phyloP scores from a whole-genome alignment of 2,113 vertebrate species.

The Typhlomys cinereus region DNA sequence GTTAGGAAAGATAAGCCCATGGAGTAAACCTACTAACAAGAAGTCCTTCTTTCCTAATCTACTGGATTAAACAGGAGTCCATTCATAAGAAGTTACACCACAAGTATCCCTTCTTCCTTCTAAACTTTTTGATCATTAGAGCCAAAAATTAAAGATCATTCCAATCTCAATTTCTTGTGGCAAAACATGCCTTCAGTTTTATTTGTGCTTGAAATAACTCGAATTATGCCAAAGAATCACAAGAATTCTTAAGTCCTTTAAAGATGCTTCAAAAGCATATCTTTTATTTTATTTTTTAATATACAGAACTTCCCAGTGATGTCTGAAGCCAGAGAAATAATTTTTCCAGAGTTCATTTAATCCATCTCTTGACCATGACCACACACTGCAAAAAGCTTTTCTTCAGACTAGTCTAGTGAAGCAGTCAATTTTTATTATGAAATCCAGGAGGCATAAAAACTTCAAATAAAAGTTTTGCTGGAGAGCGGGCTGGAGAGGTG shows the following conservation, averaged over 20 bases:
- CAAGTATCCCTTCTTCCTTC: neutral
- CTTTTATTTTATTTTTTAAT: neutral
- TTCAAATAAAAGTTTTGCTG: constrained; percentile 30
- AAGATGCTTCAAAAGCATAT: neutral
- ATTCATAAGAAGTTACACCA: neutral
- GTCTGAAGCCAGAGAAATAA: constrained; percentile 19
- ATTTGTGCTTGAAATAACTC: constrained; percentile 24
- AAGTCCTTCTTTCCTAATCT: neutral
- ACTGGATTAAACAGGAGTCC: neutral
- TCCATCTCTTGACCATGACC: constrained; percentile 14
- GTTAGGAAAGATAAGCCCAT: neutral
- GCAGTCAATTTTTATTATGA: constrained; percentile 43
- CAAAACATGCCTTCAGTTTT: constrained; percentile 10
- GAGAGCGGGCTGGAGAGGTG: no score
- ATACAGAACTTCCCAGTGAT: neutral
- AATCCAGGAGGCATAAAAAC: constrained; percentile 30
- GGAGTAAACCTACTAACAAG: neutral
- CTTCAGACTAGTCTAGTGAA: constrained; percentile 43
- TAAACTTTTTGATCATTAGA: neutral
- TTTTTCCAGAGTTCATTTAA: constrained; percentile 57
- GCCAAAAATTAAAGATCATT: constrained; percentile 8
- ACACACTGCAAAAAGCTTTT: constrained; percentile 39
- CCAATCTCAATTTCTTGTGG: neutral
- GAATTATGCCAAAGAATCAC: neutral
- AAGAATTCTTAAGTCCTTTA: neutral